Base-by-base conservation (phyloP, 2,113 vertebrate genomes). In the Pelmatolapia mariae region DNA sequence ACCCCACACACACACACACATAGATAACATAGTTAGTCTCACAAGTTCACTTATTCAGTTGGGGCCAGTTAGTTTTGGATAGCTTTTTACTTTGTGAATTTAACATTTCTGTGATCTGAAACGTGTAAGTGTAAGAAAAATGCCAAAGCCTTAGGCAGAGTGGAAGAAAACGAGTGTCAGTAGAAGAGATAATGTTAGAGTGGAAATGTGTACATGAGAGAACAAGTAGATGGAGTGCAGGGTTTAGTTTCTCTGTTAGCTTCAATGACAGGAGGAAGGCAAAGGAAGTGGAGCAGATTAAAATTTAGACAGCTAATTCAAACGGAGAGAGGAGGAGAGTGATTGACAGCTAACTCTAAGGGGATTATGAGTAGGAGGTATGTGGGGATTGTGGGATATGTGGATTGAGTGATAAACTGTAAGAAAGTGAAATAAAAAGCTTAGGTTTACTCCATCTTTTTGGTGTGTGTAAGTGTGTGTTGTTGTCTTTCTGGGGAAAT, bases 401-500 rank as follows among this genome's bases (percentile, higher is more conserved):
- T 82, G 80, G 83, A 82, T 78, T 54, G 45, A 82, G 83, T 78
- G n/a, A 57, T 89, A 82, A 79, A 78, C 82, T 88, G 61, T 85
- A 78, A 82, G 19, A 78, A 89, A 89, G 66, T 66, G 79, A 68
- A 85, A 82, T 82, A 45, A 79, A 86, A 31, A 82, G 63, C 36
- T 89, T 47, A 76, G 52, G 45, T 76, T 33, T 76, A 50, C 43
- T 52, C 45, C 53, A 66, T 66, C 43, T 7, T 82, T 40, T 81
- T 22, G 6, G 26, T 47, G 52, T 47, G 10, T 66, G 45, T 71
- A n/a, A 36, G 61, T 66, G 18, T 66, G 63, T 71, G 13, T 50
- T 13, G 10, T 53, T 82, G 52, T 57, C 9, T 56, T 16, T 68
- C 71, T 36, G 11, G 38, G 52, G 10, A 73, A 81, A 84, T 88